Conservation (phyloP, 2,113 vertebrate species). For the Chaenocephalus aceratus region DNA sequence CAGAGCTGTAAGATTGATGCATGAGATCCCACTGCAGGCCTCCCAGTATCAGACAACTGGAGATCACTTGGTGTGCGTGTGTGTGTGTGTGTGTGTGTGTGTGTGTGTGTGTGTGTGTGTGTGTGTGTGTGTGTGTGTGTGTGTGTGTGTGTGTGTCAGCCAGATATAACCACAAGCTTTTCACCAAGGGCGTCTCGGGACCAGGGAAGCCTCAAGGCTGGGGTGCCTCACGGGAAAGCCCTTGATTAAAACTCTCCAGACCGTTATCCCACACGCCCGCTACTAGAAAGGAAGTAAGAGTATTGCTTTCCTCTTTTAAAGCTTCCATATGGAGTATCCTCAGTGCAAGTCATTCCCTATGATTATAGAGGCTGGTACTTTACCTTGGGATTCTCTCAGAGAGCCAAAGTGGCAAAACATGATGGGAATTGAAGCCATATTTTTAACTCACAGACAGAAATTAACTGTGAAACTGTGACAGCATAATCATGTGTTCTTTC, state of each 20-base stretch:
- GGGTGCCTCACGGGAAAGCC: slow-evolving; percentile 74
- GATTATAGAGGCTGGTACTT: slow-evolving; percentile 29
- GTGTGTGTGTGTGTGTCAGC: slow-evolving; percentile 19
- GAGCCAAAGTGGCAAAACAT: not conserved
- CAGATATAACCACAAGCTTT: slow-evolving; percentile 66
- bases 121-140: slow-evolving; percentile 4
- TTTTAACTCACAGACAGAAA: not conserved
- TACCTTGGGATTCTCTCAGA: not conserved
- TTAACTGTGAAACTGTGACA: slow-evolving; percentile 3
- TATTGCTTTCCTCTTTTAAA: slow-evolving; percentile 63
- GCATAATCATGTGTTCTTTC: not conserved
- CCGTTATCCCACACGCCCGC: slow-evolving; percentile 64
- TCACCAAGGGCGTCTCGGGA: slow-evolving; percentile 68
- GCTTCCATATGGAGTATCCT: slow-evolving; percentile 20
- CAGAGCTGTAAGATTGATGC: slow-evolving; percentile 73
- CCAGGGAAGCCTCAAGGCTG: slow-evolving; percentile 67
- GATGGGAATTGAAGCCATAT: not conserved
- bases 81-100: not conserved
- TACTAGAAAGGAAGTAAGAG: slow-evolving; percentile 61
- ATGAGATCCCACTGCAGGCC: slow-evolving; percentile 66
- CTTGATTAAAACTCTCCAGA: slow-evolving; percentile 69
- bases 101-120: slow-evolving; percentile 14
- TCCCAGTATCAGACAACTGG: slow-evolving; percentile 59
- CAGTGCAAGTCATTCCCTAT: slow-evolving; percentile 18
- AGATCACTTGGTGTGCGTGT: slow-evolving; percentile 41